A percentile compares a stretch with the other conserved stretches of the same genome.
Evolutionary conservation across 2,797 vertebrate species (phyloP).

Genomic region (Chloroceryle amazona): DNA sequence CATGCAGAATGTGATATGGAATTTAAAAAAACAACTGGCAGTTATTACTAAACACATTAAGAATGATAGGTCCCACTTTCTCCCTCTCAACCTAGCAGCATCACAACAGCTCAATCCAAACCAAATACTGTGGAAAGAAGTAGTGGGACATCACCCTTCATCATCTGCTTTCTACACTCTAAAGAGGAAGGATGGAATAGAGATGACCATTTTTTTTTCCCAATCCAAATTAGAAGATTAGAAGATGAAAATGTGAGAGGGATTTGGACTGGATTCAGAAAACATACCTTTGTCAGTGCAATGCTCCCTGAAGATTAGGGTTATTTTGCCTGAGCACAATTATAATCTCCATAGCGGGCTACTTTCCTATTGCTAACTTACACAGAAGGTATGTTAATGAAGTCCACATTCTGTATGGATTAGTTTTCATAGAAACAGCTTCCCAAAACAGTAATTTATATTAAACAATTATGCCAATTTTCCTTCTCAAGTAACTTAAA

Average conservation of each 20-base stretch:
- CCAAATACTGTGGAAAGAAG: not conserved
- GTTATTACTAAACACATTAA: not conserved
- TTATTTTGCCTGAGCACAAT: not conserved
- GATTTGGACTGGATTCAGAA: not conserved
- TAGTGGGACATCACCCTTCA: rapidly evolving
- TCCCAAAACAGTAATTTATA: not conserved
- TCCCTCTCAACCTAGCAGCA: not conserved
- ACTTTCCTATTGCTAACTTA: not conserved
- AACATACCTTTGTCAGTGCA: not conserved
- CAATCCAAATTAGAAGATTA: not conserved
- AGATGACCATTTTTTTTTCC: not conserved
- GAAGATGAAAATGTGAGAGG: not conserved
- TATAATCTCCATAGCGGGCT: not conserved
- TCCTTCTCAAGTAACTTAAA: not conserved
- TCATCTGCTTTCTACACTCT: not conserved
- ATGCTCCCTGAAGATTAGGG: not conserved
- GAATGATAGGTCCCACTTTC: not conserved
- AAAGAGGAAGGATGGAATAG: not conserved
- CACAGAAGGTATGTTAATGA: not conserved
- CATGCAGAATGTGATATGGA: rapidly evolving
- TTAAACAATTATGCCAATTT: not conserved
- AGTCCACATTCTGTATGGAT: not conserved
- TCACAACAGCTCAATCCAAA: not conserved
- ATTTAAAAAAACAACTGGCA: not conserved
- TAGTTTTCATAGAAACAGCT: not conserved